Evolutionary conservation across 2,113 vertebrate genomes (phyloP), one percentile per base, ranked within the genome.

Genomic region (Solea senegalensis): DNA sequence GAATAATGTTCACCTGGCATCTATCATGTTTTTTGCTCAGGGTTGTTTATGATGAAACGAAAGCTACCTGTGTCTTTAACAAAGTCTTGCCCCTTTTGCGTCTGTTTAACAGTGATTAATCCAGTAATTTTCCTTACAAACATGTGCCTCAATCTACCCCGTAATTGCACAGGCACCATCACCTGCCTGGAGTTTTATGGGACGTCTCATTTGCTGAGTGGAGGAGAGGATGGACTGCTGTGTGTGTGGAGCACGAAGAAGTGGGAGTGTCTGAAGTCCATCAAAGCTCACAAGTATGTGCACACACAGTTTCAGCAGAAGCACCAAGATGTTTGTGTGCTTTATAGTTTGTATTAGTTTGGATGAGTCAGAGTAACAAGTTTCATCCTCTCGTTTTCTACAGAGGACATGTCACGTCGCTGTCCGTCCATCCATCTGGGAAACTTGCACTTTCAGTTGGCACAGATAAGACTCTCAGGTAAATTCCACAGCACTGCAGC

Each of bases 371-470:
- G 3, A 57, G 13, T 61, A 15, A 67, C 10, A n/a, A 50, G 5
- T 11, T 26, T 59, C 6, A n/a, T 58, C 3, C 13, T 62, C 1
- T 65, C 39, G 12, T 41, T 65, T 44, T 73, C 50, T 65, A 58
- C 80, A 99, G 97, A 74, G 98, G 97, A 13, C 95, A 95, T 0
- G 95, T 99, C 74, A 94, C 94, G 11, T 98, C 94, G 15, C 90
- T 99, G 76, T 98, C 97, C 9, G 93, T 98, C 79, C 98, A 99
- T 83, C 98, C 98, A 0, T 98, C 97, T 51, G 98, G 98, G 77
- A 99, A 97, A 87, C 92, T 99, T 73, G 97, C 95, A 0, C 92
- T 99, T 49, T 96, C 98, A 39, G 97, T 98, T 0, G 98, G 98
- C 59, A 97, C 96, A 27, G 98, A 99, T 87, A 97, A 95, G 80